These are phyloP conservation scores for Seladonia tumulorum DNA, from an alignment of 2,888 invertebrate species.

Conservation along the genomic window DNA sequence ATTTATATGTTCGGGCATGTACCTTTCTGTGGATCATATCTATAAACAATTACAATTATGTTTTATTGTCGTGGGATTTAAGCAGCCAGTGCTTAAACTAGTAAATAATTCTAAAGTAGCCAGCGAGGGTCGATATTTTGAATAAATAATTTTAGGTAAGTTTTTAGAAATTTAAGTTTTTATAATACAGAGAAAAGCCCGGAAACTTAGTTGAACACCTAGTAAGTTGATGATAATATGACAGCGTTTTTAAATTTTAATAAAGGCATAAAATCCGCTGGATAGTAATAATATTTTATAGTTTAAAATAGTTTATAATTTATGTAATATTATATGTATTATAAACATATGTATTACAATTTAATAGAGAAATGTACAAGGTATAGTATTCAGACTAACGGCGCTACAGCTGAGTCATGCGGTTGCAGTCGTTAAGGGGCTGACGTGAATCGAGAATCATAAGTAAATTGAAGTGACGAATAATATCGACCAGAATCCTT, in stretches of 20 bases:
- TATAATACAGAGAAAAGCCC: no score
- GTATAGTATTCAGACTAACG: not conserved
- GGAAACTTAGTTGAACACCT: no score
- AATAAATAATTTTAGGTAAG: no score
- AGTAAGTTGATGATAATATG: not conserved
- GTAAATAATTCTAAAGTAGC: no score
- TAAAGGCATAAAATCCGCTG: not conserved
- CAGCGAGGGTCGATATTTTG: no score
- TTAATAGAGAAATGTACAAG: not conserved
- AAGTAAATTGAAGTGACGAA: not conserved
- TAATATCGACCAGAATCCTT: not conserved
- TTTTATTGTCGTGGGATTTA: no score
- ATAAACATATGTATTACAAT: not conserved
- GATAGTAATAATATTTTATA: not conserved
- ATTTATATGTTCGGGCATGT: slow-evolving; percentile 29
- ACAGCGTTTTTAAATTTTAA: not conserved
- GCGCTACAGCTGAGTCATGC: not conserved
- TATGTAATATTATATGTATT: not conserved
- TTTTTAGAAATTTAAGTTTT: no score
- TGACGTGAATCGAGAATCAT: no score
- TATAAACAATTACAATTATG: slow-evolving; percentile 19
- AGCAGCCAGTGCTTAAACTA: no score
- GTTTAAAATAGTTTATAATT: not conserved
- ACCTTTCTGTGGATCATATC: slow-evolving; percentile 18
- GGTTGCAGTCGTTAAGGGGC: slow-evolving; percentile 20